These are phyloP conservation scores for Macrophya alboannulata DNA, from an alignment of 2,888 invertebrate species.

Conservation along the genomic window DNA sequence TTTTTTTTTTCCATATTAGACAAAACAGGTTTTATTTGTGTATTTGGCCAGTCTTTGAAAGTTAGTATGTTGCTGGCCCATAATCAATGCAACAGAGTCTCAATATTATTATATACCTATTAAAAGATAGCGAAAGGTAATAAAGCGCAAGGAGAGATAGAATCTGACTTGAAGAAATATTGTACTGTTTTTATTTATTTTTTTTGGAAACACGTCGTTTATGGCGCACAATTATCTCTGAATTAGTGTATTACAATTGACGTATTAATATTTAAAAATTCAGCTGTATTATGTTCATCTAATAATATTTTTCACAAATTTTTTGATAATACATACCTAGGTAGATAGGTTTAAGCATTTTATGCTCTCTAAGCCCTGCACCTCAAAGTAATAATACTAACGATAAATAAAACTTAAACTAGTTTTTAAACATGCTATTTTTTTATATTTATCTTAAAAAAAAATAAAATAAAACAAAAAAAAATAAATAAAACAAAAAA, in stretches of 20 bases:
- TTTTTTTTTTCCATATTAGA: not conserved
- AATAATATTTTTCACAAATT: slow-evolving; percentile 32
- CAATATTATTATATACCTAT: slow-evolving; percentile 26
- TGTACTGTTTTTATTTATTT: not conserved
- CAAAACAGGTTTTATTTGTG: not conserved
- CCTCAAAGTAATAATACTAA: slow-evolving; percentile 50
- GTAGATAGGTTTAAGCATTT: slow-evolving; percentile 41
- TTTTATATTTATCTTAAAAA: slow-evolving; percentile 72
- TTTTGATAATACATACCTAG: slow-evolving; percentile 19
- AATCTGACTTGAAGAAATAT: not conserved
- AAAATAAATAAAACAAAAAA: slow-evolving; percentile 55
- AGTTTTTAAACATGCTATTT: slow-evolving; percentile 75
- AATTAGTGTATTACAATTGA: slow-evolving; percentile 18
- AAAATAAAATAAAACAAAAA: slow-evolving; percentile 55
- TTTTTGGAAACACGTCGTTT: not conserved
- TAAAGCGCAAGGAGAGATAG: not conserved
- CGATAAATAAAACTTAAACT: slow-evolving; percentile 62
- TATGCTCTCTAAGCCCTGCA: slow-evolving; percentile 41
- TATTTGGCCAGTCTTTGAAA: not conserved
- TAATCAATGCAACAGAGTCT: slow-evolving; percentile 34
- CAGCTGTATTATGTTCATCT: slow-evolving; percentile 26
- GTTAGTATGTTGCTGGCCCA: slow-evolving; percentile 29
- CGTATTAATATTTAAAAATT: not conserved
- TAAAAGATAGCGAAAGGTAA: not conserved
- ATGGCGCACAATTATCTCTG: slow-evolving; percentile 44